Evolutionary conservation across 2,888 invertebrate species (phyloP).

Genomic region (Chymomyza caudatula): DNA sequence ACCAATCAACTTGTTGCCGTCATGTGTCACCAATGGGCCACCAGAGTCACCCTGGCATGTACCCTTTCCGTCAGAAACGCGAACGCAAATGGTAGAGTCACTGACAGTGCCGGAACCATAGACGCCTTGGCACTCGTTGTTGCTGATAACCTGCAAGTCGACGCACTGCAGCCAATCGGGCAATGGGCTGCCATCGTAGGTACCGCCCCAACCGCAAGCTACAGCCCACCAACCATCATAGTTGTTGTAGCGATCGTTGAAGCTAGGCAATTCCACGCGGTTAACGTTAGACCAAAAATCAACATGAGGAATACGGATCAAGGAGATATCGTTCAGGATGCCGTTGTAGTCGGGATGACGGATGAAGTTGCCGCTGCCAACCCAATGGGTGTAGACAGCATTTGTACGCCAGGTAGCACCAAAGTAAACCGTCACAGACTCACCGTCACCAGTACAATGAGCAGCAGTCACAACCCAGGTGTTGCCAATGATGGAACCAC

Average conservation of each 20-base stretch:
- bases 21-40: conserved; percentile 63
- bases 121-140: conserved; percentile 74
- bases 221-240: conserved; percentile 45
- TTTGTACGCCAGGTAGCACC: conserved; percentile 57
- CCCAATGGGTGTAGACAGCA: conserved; percentile 53
- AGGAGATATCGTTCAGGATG: conserved; percentile 48
- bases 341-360: conserved; percentile 32
- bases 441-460: conserved; percentile 58
- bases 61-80: conserved; percentile 45
- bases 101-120: conserved; percentile 68
- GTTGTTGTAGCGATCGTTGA: conserved; percentile 39
- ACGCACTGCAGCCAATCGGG: conserved; percentile 57
- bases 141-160: conserved; percentile 53
- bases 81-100: conserved; percentile 10
- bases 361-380: conserved; percentile 43
- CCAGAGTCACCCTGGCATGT: conserved; percentile 78
- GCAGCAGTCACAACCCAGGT: conserved; percentile 67
- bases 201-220: conserved; percentile 64
- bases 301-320: conserved; percentile 57
- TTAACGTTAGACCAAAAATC: conserved; percentile 47
- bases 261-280: conserved; percentile 46
- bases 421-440: conserved; percentile 51
- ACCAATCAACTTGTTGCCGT: conserved; percentile 40
- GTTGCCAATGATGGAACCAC: conserved; percentile 64
- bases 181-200: conserved; percentile 54